Base-by-base conservation (phyloP, 2,888 invertebrate species). In the Heteromurus nitidus region DNA sequence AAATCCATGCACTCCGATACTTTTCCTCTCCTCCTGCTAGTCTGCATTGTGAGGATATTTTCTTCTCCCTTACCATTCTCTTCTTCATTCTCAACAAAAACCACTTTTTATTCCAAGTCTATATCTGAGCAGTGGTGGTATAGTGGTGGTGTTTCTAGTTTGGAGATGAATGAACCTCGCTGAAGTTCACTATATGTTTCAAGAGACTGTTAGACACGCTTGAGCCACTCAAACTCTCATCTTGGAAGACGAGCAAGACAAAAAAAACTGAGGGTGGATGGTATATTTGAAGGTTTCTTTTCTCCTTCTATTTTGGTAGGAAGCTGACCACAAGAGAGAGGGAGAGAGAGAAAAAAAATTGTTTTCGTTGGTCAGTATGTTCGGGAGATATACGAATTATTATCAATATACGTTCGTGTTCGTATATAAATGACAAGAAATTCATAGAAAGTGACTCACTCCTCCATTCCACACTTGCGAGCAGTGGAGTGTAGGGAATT, bases 201-300 rank as follows among this genome's bases (percentile, higher is more conserved):
- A 72, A 80, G 73, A 73, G 73, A 73, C 60, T 72, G 73, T 80
- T 80, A 80, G 80, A 72, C 73, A 80, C 80, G 80, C 73, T 80
- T 80, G 73, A 80, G 67, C 80, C 80, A 80, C 80, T 80, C 73
- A 72, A 72, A 36, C 31, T 72, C 36, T 53, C 64, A 20, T 55
- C 53, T 47, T 58, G 58, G 3, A 58, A 62, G 70, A 64, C 62
- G 44, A 53, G 44, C 26, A 65, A 58, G 70, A 72, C 55, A 58
- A 72, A 79, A 72, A 79, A 55, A 64, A 42, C 31, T 42, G 72
- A 64, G 70, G 79, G 53, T 42, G 72, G 64, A 68, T 65, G 72
- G 72, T 79, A 72, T 73, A 73, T 60, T 76, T 69, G 11, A 30
- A 44, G 44, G 16, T 36, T 36, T 36, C 24, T 55, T 65, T 42